phyloP scores from a whole-genome alignment of 2,888 invertebrate species.

The Dendrolimus houi region DNA sequence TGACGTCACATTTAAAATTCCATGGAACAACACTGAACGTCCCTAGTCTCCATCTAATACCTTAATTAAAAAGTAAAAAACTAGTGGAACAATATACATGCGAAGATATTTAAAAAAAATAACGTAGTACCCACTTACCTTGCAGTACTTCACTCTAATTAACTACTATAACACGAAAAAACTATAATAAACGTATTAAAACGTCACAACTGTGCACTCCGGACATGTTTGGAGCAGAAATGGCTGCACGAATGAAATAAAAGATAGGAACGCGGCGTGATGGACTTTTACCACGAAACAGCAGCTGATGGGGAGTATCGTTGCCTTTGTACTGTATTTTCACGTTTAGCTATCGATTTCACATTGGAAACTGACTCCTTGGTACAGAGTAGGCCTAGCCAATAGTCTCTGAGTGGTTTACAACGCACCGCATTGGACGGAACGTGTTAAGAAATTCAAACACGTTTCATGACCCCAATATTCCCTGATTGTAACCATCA shows the following conservation, averaged over 20 bases:
- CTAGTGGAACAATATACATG: too few relatives aligned
- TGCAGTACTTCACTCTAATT: conserved; percentile 27
- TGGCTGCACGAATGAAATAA: conserved; percentile 66
- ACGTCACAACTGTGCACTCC: conserved; percentile 53
- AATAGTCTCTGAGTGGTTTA: conserved; percentile 51
- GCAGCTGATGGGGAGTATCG: conserved; percentile 20
- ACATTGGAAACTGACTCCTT: conserved; percentile 17
- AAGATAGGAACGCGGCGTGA: conserved; percentile 46
- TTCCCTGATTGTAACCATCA: conserved; percentile 20
- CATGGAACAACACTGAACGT: conserved; percentile 2
- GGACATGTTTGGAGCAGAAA: conserved; percentile 64
- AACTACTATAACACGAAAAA: conserved; percentile 49
- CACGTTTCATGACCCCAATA: conserved; percentile 71
- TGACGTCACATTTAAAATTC: neutral
- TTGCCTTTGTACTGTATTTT: conserved; percentile 18
- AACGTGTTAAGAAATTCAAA: conserved; percentile 72
- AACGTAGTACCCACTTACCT: too few relatives aligned
- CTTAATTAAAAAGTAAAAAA: too few relatives aligned
- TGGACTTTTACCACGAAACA: conserved; percentile 39
- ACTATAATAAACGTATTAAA: conserved; percentile 53
- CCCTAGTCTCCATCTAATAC: too few relatives aligned
- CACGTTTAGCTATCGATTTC: conserved; percentile 50
- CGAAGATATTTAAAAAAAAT: too few relatives aligned
- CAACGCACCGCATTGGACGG: conserved; percentile 64
- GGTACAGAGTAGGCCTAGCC: conserved; percentile 51